A percentile compares a stretch with the other conserved stretches of the same genome.
phyloP scores from a whole-genome alignment of 2,888 invertebrate genomes.

The Drosophila paramelanica region DNA sequence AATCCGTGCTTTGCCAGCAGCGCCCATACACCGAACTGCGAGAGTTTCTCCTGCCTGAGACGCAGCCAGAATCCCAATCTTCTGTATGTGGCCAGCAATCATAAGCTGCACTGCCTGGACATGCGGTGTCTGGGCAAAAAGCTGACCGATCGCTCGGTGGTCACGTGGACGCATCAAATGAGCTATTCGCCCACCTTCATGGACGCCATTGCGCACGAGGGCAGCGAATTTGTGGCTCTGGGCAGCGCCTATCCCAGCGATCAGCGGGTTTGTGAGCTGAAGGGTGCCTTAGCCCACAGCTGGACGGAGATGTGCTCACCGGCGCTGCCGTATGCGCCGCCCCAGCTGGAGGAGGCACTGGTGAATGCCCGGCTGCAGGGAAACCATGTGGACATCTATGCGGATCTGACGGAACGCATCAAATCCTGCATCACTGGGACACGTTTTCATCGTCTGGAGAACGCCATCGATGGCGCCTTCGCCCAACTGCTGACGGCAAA shows the following conservation, averaged over 20 bases:
- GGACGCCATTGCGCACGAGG: conserved; percentile 55
- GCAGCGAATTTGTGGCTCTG: conserved; percentile 74
- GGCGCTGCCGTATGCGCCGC: conserved; percentile 77
- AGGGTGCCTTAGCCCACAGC: conserved; percentile 20
- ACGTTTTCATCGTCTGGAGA: conserved; percentile 54
- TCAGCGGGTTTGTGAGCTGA: conserved; percentile 77
- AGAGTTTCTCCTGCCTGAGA: conserved; percentile 72
- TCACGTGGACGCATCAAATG: conserved; percentile 83
- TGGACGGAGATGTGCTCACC: conserved; percentile 51
- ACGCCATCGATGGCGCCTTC: conserved; percentile 42
- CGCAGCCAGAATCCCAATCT: conserved; percentile 75
- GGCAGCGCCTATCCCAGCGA: conserved; percentile 73
- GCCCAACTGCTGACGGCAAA: conserved; percentile 73
- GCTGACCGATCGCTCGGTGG: conserved; percentile 59
- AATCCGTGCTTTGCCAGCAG: conserved; percentile 63
- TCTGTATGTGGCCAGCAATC: conserved; percentile 81
- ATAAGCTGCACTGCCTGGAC: conserved; percentile 82
- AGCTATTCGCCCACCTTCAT: conserved; percentile 75
- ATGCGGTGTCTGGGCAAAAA: conserved; percentile 68
- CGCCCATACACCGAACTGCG: conserved; percentile 66
- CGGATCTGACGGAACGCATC: conserved; percentile 72
- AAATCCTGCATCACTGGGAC: conserved; percentile 77
- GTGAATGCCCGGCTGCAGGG: conserved; percentile 61
- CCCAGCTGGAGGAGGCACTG: conserved; percentile 69
- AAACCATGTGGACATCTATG: conserved; percentile 58